A percentile compares a stretch with the other conserved stretches of the same genome.
These are phyloP conservation scores for Acanthosepion pharaonis DNA, from an alignment of 2,888 invertebrate species.

Conservation along the genomic window DNA sequence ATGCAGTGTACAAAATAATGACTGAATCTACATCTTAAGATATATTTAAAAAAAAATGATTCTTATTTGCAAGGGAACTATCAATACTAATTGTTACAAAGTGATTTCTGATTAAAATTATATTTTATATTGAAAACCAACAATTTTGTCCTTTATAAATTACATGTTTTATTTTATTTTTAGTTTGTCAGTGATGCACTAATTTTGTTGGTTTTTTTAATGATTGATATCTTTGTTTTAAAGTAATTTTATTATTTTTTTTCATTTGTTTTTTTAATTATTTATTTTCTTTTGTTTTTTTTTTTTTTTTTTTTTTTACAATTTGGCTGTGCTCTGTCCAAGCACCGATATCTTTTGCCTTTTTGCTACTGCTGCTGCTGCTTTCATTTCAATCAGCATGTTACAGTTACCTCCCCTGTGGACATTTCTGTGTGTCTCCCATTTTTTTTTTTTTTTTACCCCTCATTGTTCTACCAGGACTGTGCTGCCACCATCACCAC, in stretches of 20 bases:
- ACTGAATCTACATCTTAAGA: too few species aligned
- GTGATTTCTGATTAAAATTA: not conserved
- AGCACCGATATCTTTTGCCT: not conserved
- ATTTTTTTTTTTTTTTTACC: not conserved
- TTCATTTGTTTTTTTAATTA: not conserved
- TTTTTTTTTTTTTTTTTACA: not conserved
- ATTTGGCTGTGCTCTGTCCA: slow-evolving; percentile 1
- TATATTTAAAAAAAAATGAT: too few species aligned
- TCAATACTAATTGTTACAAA: not conserved
- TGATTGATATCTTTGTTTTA: not conserved
- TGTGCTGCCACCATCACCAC: too few species aligned
- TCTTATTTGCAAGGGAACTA: too few species aligned
- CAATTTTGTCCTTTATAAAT: not conserved
- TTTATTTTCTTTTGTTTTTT: not conserved
- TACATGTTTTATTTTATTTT: not conserved
- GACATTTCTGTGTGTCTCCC: not conserved
- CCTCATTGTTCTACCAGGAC: not conserved
- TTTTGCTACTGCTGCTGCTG: slow-evolving; percentile 33
- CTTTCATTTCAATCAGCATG: not conserved
- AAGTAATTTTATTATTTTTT: not conserved
- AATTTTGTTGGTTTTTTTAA: not conserved
- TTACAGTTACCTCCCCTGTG: slow-evolving; percentile 33
- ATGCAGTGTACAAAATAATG: too few species aligned
- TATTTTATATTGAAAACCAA: not conserved
- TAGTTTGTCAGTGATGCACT: not conserved